Evolutionary conservation across 2,797 vertebrate genomes (phyloP).

Genomic region (Harpagifer antarcticus): DNA sequence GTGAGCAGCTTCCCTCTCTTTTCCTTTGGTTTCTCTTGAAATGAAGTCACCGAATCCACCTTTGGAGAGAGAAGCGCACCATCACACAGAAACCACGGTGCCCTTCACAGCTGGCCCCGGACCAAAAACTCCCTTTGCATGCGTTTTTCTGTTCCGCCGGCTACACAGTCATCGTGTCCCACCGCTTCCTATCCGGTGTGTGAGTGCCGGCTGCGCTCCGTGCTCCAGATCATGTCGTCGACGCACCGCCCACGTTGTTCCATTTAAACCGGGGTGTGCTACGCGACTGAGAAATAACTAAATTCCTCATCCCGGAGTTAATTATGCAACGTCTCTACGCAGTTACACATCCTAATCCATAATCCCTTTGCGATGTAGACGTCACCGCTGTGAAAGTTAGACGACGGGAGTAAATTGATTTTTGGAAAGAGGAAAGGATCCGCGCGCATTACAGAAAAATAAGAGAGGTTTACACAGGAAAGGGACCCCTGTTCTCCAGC

Average conservation of each 20-base stretch:
- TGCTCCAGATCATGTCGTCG: conserved; percentile 29
- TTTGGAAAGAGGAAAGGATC: not conserved
- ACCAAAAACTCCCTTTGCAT: conserved; percentile 9
- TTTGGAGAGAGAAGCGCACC: conserved; percentile 40
- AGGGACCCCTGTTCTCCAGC: conserved; percentile 16
- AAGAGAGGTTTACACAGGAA: conserved; percentile 2
- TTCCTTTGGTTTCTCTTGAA: not conserved
- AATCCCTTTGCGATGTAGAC: conserved; percentile 34
- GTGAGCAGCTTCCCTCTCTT: conserved; percentile 16
- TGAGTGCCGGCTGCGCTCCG: conserved; percentile 27
- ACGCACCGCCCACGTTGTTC: conserved; percentile 76
- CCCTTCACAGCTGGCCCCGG: not conserved
- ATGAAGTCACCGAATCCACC: conserved; percentile 42
- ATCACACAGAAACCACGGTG: not conserved
- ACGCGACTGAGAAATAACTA: conserved; percentile 31
- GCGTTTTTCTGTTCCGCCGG: conserved; percentile 25
- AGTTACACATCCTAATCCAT: conserved; percentile 30
- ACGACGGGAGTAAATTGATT: not conserved
- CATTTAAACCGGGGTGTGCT: conserved; percentile 23
- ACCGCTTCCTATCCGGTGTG: conserved; percentile 31
- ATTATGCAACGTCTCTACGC: conserved; percentile 45
- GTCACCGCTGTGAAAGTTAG: conserved; percentile 41
- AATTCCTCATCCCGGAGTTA: conserved; percentile 34
- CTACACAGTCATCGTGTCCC: conserved; percentile 9
- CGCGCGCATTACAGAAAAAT: conserved; percentile 14